A percentile compares a stretch with the other conserved stretches of the same genome.
These are phyloP conservation scores for Anarhynchus alexandrinus DNA, from an alignment of 2,113 vertebrate genomes.

Conservation along the genomic window DNA sequence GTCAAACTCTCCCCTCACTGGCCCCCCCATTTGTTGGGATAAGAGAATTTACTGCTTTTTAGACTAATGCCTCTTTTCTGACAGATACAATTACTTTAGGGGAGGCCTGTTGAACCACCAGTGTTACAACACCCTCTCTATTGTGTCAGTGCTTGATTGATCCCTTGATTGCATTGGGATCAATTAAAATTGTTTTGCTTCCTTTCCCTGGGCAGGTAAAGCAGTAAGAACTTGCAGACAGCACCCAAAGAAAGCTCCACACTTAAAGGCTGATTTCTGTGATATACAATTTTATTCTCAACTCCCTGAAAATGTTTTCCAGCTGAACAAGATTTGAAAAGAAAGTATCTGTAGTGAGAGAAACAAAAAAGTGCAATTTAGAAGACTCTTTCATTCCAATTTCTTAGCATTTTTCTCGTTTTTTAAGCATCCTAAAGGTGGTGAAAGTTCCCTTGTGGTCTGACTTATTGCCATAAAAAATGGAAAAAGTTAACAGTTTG, in stretches of 20 bases:
- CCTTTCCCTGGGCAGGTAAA: background rate
- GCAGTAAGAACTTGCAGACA: background rate
- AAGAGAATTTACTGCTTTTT: background rate
- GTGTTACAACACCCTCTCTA: background rate
- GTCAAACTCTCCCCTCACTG: fast-evolving
- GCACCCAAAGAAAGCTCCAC: background rate
- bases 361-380: background rate
- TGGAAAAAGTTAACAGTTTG: background rate
- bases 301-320: background rate
- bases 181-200: background rate
- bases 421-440: background rate
- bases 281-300: background rate
- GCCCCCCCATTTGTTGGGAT: background rate
- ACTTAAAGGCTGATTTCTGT: background rate
- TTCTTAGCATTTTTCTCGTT: background rate
- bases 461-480: background rate
- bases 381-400: background rate
- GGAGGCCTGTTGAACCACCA: background rate
- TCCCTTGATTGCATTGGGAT: background rate
- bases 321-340: background rate
- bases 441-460: background rate
- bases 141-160: background rate
- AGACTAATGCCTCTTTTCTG: background rate
- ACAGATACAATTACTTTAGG: background rate
- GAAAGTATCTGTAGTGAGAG: background rate